Evolutionary conservation across 2,113 vertebrate genomes (phyloP).

Genomic region (Puntigrus tetrazona): DNA sequence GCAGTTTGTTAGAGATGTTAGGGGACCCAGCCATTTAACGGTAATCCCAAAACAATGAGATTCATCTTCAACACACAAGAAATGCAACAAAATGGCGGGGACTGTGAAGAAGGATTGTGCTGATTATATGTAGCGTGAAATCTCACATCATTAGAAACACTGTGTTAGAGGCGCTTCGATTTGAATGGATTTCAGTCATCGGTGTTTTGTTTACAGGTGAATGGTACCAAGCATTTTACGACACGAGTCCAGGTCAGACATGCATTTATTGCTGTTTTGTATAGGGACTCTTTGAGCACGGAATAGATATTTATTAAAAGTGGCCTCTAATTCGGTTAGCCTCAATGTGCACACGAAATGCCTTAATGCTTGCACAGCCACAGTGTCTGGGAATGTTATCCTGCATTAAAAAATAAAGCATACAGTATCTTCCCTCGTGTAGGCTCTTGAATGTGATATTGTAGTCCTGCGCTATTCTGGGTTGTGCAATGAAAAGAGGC

Average conservation of each 20-base stretch:
- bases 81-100: neutral
- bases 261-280: slow-evolving; percentile 14
- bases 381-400: neutral
- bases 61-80: neutral
- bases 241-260: neutral
- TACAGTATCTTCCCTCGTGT: neutral
- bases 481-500: slow-evolving; percentile 21
- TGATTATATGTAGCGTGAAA: slow-evolving; percentile 22
- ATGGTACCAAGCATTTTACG: neutral
- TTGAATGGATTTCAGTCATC: neutral
- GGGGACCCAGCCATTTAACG: neutral
- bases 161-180: neutral
- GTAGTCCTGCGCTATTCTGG: neutral
- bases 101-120: slow-evolving; percentile 14
- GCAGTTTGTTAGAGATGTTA: neutral
- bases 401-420: slow-evolving; percentile 24
- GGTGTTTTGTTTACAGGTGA: slow-evolving; percentile 8
- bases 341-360: neutral
- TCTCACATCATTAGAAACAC: slow-evolving; percentile 7
- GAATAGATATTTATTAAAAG: slow-evolving; percentile 11
- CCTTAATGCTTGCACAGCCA: neutral
- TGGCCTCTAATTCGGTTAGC: neutral
- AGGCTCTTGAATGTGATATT: slow-evolving; percentile 23
- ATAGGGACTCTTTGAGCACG: neutral
- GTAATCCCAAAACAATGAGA: neutral